Percentiles rank a stretch among this genome's conserved stretches.
Evolutionary conservation across 2,113 vertebrate genomes (phyloP).

Genomic region (Melanerpes formicivorus): DNA sequence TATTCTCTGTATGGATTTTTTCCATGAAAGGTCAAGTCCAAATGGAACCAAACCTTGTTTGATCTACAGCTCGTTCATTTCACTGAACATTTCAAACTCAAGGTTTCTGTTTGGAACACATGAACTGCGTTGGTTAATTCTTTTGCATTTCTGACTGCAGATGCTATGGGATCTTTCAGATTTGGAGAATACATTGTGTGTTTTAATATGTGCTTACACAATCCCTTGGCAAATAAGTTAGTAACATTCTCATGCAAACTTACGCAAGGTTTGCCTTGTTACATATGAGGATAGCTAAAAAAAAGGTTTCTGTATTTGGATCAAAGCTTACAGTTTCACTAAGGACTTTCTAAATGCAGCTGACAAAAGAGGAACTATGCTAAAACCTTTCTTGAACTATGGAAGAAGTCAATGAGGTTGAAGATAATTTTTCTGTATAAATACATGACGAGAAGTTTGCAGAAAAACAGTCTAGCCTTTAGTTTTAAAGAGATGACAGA

Average conservation of each 20-base stretch:
- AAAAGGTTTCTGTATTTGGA: not conserved
- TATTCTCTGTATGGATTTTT: not conserved
- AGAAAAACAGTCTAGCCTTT: not conserved
- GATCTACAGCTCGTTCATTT: not conserved
- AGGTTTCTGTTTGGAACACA: slow-evolving; percentile 8
- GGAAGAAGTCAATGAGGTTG: not conserved
- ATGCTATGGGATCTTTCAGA: not conserved
- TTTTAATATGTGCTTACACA: slow-evolving; percentile 25
- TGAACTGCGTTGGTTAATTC: not conserved
- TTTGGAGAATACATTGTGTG: not conserved
- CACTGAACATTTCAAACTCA: not conserved
- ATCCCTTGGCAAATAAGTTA: slow-evolving; percentile 30
- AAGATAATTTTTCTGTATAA: not conserved
- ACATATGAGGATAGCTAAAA: not conserved
- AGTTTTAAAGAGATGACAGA: not conserved
- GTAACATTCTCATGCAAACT: slow-evolving; percentile 33
- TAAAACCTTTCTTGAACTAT: not conserved
- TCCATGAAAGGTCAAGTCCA: not conserved
- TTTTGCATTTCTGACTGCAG: slow-evolving; percentile 13
- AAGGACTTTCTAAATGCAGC: not conserved
- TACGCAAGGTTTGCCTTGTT: slow-evolving; percentile 5
- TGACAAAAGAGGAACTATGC: not conserved
- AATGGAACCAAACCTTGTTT: not conserved
- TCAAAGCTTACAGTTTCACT: not conserved
- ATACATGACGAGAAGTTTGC: not conserved